Evolutionary conservation across 2,113 vertebrate species (phyloP), one percentile per base, ranked within the genome.

Genomic region (Tauraco erythrolophus): DNA sequence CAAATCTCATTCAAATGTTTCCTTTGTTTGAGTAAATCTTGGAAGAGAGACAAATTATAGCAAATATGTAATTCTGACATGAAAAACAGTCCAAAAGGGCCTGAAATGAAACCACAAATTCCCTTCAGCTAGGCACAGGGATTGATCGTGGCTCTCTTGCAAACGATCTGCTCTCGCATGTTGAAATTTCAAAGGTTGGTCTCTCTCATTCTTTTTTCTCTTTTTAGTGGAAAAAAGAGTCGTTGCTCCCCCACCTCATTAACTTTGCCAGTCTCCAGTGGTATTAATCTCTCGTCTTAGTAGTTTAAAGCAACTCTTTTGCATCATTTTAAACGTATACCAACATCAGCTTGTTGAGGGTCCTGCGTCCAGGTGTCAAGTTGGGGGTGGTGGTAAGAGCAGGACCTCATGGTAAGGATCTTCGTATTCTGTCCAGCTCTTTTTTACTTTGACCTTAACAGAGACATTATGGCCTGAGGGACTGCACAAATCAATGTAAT

Each of bases 11-110:
- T 94, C 92, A 72, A 77, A 95, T 90, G 85, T 96, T 96, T 81
- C 89, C 87, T 97, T 98, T 97, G 94, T 95, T 97, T 96, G 91
- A 79, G 96, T 88, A 91, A 92, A 91, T 68, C 80, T 91, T 96
- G 93, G 90, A 96, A 93, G 64, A 92, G 88, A 24, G 45, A 96
- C 80, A 88, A 96, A 96, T 85, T 77, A 81, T 53, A 96, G 65
- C 65, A 96, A 97, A 94, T 93, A 83, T 53, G 83, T 77, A 95
- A 84, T 91, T 96, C 93, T 97, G 92, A 96, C 87, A 82, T 94
- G 88, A 94, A 95, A 94, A 95, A 83, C 62, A 62, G 78, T 83
- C 62, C 84, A 69, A 89, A 84, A 66, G 75, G 62, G 48, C 85
- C 37, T 23, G 6, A 96, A 93, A 76, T 70, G 41, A 94, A 97